phyloP scores from a whole-genome alignment of 2,113 vertebrate genomes.

The Myotis lucifugus region DNA sequence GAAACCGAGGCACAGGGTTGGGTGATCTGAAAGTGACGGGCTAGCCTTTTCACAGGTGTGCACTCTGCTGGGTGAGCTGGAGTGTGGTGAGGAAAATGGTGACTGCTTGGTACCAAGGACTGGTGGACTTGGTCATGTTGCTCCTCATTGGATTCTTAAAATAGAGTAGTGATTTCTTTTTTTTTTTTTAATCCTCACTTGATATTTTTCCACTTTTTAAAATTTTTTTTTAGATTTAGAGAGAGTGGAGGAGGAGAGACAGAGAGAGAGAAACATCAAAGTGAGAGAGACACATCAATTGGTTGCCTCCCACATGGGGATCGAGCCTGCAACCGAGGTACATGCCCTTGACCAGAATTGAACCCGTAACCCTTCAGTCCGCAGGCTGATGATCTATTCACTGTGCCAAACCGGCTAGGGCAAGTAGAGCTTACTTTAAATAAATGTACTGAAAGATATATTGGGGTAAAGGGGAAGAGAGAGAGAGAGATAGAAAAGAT shows the following conservation, averaged over 20 bases:
- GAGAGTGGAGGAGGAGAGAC: no score
- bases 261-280: no score
- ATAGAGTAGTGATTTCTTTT: neutral
- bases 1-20: neutral
- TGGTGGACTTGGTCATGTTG: neutral
- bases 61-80: neutral
- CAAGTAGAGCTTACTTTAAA: neutral
- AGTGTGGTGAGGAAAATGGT: neutral
- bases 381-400: no score
- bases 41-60: rapidly evolving
- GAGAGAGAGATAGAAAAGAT: neutral
- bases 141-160: neutral
- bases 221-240: no score
- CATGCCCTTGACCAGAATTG: no score
- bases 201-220: no score
- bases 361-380: no score
- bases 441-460: neutral
- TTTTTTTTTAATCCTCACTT: no score
- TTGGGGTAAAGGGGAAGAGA: neutral
- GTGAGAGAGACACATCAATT: no score
- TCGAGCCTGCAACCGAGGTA: no score
- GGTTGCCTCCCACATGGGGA: no score
- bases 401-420: no score
- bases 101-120: neutral
- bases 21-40: neutral